These are phyloP conservation scores for Trichonephila clavipes DNA, from an alignment of 1,140 invertebrate genomes.

Conservation along the genomic window DNA sequence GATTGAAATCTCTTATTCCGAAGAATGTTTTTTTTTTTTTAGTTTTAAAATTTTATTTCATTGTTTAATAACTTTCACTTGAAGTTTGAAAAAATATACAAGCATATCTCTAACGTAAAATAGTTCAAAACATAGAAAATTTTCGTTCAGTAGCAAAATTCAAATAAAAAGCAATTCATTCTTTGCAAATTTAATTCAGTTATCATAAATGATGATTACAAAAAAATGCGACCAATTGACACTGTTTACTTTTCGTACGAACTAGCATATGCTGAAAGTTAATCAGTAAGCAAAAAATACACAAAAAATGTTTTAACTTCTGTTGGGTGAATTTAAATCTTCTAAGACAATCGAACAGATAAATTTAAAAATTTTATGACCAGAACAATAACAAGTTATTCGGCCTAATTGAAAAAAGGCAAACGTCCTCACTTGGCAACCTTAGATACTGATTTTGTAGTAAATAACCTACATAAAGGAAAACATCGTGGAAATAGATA, in stretches of 20 bases:
- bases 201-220: not conserved
- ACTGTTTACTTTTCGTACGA: conserved; percentile 55
- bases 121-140: too few species aligned
- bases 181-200: not conserved
- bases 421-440: conserved; percentile 76
- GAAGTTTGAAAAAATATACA: too few species aligned
- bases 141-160: too few species aligned
- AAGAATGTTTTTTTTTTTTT: too few species aligned
- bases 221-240: not conserved
- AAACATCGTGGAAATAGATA: not conserved
- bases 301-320: not conserved
- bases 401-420: conserved; percentile 68
- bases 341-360: not conserved
- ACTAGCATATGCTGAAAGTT: conserved; percentile 63
- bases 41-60: too few species aligned
- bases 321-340: not conserved
- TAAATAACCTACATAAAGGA: conserved; percentile 23
- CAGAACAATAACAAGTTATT: conserved; percentile 57
- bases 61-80: too few species aligned
- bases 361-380: conserved; percentile 17
- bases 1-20: too few species aligned
- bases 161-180: too few species aligned
- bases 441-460: conserved; percentile 56
- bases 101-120: too few species aligned
- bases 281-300: not conserved